phyloP scores from a whole-genome alignment of 2,113 vertebrate genomes.

The Xenopus tropicalis region UCB_Xtro_10.0 CM004443.2:33957501-33958000 shows the following conservation, averaged over 20 bases:
- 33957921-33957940: too few species aligned
- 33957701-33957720: conserved; percentile 45
- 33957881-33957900: too few species aligned
- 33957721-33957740: conserved; percentile 30
- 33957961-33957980: too few species aligned
- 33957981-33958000: too few species aligned
- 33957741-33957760: conserved; percentile 24
- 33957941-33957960: too few species aligned
- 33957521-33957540: conserved; percentile 41
- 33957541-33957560: conserved; percentile 29
- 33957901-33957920: too few species aligned
- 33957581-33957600: conserved; percentile 39
- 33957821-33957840: too few species aligned
- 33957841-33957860: too few species aligned
- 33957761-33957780: conserved; percentile 11
- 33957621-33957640: conserved; percentile 45
- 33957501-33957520: conserved; percentile 45
- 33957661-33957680: conserved; percentile 32
- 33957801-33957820: background rate
- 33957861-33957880: too few species aligned
- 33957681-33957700: conserved; percentile 46
- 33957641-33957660: conserved; percentile 25
- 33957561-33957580: conserved; percentile 43
- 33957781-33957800: conserved; percentile 30
- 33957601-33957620: conserved; percentile 41